Conservation (phyloP, 2,113 vertebrate species). For the Xyrauchen texanus region DNA sequence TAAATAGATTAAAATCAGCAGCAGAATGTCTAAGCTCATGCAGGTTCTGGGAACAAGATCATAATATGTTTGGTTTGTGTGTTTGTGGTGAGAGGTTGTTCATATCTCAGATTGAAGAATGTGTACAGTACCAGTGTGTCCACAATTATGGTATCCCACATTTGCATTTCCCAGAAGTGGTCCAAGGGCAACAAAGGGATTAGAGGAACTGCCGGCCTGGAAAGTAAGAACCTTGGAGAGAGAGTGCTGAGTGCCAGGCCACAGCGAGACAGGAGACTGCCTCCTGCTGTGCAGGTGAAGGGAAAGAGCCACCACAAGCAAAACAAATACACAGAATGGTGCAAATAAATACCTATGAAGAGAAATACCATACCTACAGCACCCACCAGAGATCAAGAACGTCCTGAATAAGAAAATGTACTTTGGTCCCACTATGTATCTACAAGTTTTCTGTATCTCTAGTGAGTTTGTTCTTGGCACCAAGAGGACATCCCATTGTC, state of each 20-base stretch:
- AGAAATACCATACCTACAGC: constrained; percentile 68
- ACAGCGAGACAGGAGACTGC: constrained; percentile 69
- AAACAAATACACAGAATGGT: constrained; percentile 71
- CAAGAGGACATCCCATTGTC: constrained; percentile 2
- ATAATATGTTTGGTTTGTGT: constrained; percentile 16
- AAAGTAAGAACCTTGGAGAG: constrained; percentile 70
- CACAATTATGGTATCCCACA: constrained; percentile 58
- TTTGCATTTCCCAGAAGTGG: constrained; percentile 65
- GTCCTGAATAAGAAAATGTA: constrained; percentile 36
- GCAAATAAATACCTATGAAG: constrained; percentile 67
- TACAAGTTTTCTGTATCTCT: constrained; percentile 11
- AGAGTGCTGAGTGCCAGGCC: constrained; percentile 68
- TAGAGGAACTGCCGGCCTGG: constrained; percentile 58
- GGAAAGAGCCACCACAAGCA: constrained; percentile 65
- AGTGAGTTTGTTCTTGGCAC: constrained; percentile 4
- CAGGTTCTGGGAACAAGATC: constrained; percentile 10
- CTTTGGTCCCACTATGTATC: background rate
- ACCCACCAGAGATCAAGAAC: constrained; percentile 59
- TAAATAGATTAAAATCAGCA: background rate
- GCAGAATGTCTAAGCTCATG: background rate
- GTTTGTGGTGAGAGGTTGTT: background rate
- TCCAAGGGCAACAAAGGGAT: constrained; percentile 55
- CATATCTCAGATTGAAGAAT: constrained; percentile 23
- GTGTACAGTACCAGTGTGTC: constrained; percentile 24
- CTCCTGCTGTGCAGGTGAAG: constrained; percentile 56